A percentile compares a stretch with the other conserved stretches of the same genome.
Evolutionary conservation across 2,888 invertebrate genomes (phyloP).

Genomic region (Cephus spinipes): DNA sequence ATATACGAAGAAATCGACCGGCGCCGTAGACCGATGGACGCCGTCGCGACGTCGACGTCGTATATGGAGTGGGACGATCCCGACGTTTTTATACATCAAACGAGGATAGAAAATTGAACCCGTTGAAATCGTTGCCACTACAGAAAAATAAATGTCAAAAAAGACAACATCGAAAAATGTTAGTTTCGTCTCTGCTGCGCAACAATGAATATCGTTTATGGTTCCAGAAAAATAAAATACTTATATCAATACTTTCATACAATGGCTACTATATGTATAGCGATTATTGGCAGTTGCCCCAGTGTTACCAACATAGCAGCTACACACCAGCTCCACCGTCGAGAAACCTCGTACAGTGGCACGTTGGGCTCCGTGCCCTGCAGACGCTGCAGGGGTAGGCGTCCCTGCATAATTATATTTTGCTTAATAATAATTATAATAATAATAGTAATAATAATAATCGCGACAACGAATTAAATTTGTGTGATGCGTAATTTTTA

Average conservation of each 20-base stretch:
- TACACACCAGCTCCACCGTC: neutral
- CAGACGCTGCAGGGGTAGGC: conserved; percentile 24
- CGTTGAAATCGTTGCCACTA: neutral
- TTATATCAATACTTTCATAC: neutral
- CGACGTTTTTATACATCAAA: neutral
- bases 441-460: neutral
- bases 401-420: neutral
- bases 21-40: neutral
- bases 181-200: neutral
- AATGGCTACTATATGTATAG: neutral
- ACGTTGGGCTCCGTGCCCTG: conserved; percentile 28
- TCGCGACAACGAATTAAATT: neutral
- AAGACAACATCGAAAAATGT: neutral
- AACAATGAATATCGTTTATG: neutral
- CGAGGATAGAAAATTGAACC: neutral
- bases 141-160: neutral
- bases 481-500: neutral
- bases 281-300: neutral
- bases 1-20: neutral
- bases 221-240: neutral
- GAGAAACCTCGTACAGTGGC: conserved; percentile 37
- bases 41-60: neutral
- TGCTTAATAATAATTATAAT: neutral
- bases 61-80: neutral
- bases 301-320: neutral